These are phyloP conservation scores for Epicampocera succincta DNA, from an alignment of 2,888 invertebrate species.

Conservation along the genomic window DNA sequence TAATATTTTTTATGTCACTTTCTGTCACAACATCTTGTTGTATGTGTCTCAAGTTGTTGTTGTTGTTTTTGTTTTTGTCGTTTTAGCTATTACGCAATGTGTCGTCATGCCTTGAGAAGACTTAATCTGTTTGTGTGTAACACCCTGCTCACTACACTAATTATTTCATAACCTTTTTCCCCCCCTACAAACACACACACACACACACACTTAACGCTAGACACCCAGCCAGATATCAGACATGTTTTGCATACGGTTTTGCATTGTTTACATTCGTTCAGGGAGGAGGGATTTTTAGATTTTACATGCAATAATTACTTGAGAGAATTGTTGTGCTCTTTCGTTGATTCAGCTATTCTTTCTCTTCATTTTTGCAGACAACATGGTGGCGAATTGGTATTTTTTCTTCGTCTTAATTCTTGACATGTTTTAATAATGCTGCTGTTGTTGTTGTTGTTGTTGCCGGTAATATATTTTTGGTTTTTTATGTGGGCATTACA, in stretches of 20 bases:
- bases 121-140: constrained; percentile 65
- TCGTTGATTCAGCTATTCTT: constrained; percentile 6
- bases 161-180: constrained; percentile 25
- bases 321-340: constrained; percentile 25
- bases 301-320: constrained; percentile 33
- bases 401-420: constrained; percentile 25
- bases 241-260: constrained; percentile 11
- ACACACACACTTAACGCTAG: constrained; percentile 29
- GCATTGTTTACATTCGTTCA: constrained; percentile 24
- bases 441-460: background rate
- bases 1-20: constrained; percentile 10
- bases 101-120: constrained; percentile 58
- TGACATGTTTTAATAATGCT: constrained; percentile 34
- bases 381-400: background rate
- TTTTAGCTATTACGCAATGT: constrained; percentile 65
- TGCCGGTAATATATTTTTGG: too few species aligned
- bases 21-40: constrained; percentile 44
- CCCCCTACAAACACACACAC: too few species aligned
- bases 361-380: constrained; percentile 2
- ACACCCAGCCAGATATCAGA: constrained; percentile 15
- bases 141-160: constrained; percentile 43
- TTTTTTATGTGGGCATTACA: background rate
- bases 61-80: constrained; percentile 52
- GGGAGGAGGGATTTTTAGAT: background rate
- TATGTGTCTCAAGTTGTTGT: constrained; percentile 61